Evolutionary conservation across 2,797 vertebrate species (phyloP), one percentile per base, ranked within the genome.

Genomic region (Knipowitschia caucasica): DNA sequence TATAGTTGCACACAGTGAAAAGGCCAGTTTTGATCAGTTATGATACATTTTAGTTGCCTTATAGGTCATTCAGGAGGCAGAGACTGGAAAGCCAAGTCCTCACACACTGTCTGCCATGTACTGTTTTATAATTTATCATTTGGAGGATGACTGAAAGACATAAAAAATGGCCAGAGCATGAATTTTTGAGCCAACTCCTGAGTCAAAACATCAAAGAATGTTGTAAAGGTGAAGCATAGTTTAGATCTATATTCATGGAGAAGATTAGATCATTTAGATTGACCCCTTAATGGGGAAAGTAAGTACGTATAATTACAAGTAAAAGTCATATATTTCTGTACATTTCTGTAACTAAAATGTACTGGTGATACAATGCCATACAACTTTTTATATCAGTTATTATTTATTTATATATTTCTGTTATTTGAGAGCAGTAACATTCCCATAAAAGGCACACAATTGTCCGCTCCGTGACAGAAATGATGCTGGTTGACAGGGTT

Each of bases 381-480:
- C n/a, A n/a, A n/a, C n/a, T n/a, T n/a, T n/a, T n/a, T n/a, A n/a
- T n/a, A n/a, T n/a, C n/a, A n/a, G n/a, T n/a, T n/a, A n/a, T n/a
- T n/a, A n/a, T n/a, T n/a, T n/a, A n/a, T n/a, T n/a, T n/a, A n/a
- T n/a, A n/a, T n/a, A n/a, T n/a, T n/a, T n/a, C n/a, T n/a, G n/a
- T n/a, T n/a, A n/a, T n/a, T n/a, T n/a, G n/a, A n/a, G n/a, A n/a
- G n/a, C n/a, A n/a, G n/a, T n/a, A n/a, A n/a, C n/a, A n/a, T n/a
- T n/a, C n/a, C 27, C 45, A 3, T 4, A 29, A 29, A 59, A 35
- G 66, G 60, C 54, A 71, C 50, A 61, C 56, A 24, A n/a, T n/a
- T n/a, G n/a, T n/a, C n/a, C n/a, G n/a, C n/a, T n/a, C n/a, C n/a
- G 67, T 68, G 78, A 69, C 67, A 75, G 64, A 68, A 78, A 81